phyloP scores from a whole-genome alignment of 2,888 invertebrate genomes.

The Cepaea hortensis region DNA sequence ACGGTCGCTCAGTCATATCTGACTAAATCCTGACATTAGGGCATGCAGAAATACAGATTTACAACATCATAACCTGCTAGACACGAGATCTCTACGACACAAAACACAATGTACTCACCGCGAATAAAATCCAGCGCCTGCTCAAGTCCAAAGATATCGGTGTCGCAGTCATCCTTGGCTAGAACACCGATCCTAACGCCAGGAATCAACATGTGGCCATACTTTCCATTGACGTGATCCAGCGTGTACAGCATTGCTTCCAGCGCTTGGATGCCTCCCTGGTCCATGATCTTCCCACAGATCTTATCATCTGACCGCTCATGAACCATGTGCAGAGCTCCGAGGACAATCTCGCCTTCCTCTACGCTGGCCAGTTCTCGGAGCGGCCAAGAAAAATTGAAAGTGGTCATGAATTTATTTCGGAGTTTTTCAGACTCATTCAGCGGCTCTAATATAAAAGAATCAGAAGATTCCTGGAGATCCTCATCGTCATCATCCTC shows the following conservation, averaged over 20 bases:
- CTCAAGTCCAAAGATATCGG: slow-evolving; percentile 95
- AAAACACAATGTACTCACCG: slow-evolving; percentile 81
- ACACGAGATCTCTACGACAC: not conserved
- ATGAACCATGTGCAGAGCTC: slow-evolving; percentile 96
- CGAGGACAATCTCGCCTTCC: slow-evolving; percentile 90
- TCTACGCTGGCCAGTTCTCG: slow-evolving; percentile 84
- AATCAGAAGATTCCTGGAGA: not conserved
- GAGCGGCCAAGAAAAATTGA: slow-evolving; percentile 73
- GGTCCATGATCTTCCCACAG: slow-evolving; percentile 95
- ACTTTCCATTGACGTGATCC: slow-evolving; percentile 82
- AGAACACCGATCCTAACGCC: slow-evolving; percentile 90
- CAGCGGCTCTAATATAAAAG: not conserved
- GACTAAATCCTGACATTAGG: too few relatives aligned
- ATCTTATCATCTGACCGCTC: slow-evolving; percentile 88
- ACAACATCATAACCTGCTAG: too few relatives aligned
- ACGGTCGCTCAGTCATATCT: too few relatives aligned
- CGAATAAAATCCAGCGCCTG: slow-evolving; percentile 97
- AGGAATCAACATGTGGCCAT: slow-evolving; percentile 80
- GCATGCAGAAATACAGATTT: too few relatives aligned
- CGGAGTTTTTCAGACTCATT: slow-evolving; percentile 37
- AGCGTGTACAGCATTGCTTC: slow-evolving; percentile 94
- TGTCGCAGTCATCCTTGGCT: slow-evolving; percentile 94
- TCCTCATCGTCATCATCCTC: not conserved
- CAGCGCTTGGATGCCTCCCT: slow-evolving; percentile 86
- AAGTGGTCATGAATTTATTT: slow-evolving; percentile 56